Evolutionary conservation across 2,797 vertebrate genomes (phyloP).

Genomic region (Neomorphus geoffroyi): DNA sequence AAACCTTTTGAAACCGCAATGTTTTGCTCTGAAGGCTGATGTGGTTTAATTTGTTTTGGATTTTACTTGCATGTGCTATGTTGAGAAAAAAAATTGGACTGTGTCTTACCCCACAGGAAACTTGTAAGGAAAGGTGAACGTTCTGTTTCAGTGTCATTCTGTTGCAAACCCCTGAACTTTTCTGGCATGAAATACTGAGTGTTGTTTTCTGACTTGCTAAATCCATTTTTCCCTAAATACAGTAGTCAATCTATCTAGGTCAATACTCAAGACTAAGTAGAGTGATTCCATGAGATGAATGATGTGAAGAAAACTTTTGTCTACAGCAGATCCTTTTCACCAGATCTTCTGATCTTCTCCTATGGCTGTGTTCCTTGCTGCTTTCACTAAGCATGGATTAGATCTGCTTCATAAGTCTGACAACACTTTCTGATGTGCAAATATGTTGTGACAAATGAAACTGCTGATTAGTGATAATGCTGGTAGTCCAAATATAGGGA

Average conservation of each 20-base stretch:
- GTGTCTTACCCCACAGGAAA: not conserved
- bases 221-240: not conserved
- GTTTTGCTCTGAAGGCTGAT: constrained; percentile 30
- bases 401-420: not conserved
- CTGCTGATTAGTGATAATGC: not conserved
- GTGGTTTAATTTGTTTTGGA: constrained; percentile 9
- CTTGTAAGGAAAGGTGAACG: not conserved
- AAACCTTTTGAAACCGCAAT: constrained; percentile 3
- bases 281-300: not conserved
- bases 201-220: not conserved
- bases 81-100: not conserved
- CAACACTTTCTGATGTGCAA: not conserved
- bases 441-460: not conserved
- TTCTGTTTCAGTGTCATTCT: not conserved
- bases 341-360: not conserved
- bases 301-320: not conserved
- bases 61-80: not conserved
- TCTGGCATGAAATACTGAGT: not conserved
- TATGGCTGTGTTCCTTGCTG: not conserved
- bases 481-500: not conserved
- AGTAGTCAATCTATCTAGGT: not conserved
- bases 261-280: not conserved
- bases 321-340: not conserved
- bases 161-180: not conserved
- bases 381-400: not conserved